Evolutionary conservation across 2,888 invertebrate genomes (phyloP).

Genomic region (Camptogramma bilineatum): DNA sequence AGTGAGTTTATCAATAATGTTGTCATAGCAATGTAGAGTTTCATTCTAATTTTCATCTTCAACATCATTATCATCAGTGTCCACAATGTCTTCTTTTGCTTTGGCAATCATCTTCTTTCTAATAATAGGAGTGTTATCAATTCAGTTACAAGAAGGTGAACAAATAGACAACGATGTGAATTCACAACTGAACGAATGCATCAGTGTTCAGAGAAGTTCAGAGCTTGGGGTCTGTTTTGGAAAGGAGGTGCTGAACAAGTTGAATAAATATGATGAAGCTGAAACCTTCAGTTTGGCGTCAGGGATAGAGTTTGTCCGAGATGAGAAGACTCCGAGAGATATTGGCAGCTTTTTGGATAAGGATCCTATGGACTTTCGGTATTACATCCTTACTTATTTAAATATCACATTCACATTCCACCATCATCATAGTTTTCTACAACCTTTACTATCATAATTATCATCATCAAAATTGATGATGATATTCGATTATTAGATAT

Average conservation of each 20-base stretch:
- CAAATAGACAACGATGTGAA: constrained; percentile 67
- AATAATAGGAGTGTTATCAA: constrained; percentile 65
- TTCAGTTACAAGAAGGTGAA: constrained; percentile 75
- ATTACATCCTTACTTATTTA: constrained; percentile 1
- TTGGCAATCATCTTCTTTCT: constrained; percentile 43
- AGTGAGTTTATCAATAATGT: neutral
- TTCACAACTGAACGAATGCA: constrained; percentile 73
- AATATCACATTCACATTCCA: too few relatives aligned
- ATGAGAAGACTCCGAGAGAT: constrained; percentile 88
- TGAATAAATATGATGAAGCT: constrained; percentile 88
- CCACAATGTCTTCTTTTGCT: constrained; percentile 16
- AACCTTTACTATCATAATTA: too few relatives aligned
- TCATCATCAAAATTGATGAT: too few relatives aligned
- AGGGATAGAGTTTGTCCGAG: constrained; percentile 87
- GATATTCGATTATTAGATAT: too few relatives aligned
- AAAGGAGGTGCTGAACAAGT: constrained; percentile 87
- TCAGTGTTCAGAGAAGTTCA: constrained; percentile 68
- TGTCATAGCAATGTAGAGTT: neutral
- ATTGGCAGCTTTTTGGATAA: constrained; percentile 88
- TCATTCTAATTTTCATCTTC: neutral
- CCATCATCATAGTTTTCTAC: too few relatives aligned
- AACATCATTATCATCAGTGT: constrained; percentile 7
- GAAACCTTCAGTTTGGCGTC: constrained; percentile 88
- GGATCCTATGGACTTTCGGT: constrained; percentile 91
- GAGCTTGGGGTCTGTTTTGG: constrained; percentile 88